Conservation (phyloP, 2,888 invertebrate genomes). For the Heliconius erato region DNA sequence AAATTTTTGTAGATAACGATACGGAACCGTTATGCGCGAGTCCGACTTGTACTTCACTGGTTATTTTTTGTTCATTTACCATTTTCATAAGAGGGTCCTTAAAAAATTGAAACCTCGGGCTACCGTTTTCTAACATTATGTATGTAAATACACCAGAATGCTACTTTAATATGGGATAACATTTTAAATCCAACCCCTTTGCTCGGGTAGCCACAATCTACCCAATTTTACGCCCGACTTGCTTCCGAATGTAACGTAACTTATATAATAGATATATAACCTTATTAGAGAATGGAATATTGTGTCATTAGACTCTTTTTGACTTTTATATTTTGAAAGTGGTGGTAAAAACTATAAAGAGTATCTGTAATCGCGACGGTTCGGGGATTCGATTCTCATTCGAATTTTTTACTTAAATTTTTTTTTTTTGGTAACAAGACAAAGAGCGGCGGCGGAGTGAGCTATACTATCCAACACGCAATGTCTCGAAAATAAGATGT, state of each 20-base stretch:
- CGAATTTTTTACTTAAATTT: too few relatives aligned
- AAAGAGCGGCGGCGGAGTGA: too few relatives aligned
- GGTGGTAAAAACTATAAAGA: too few relatives aligned
- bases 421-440: too few relatives aligned
- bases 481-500: too few relatives aligned
- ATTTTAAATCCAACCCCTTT: constrained; percentile 13
- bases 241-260: neutral
- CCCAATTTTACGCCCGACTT: constrained; percentile 21
- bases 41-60: neutral
- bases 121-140: neutral
- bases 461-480: too few relatives aligned
- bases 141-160: constrained; percentile 3
- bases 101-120: neutral
- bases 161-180: neutral
- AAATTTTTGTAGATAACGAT: too few relatives aligned
- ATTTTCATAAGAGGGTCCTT: neutral
- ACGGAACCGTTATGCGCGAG: too few relatives aligned
- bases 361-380: too few relatives aligned
- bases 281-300: neutral
- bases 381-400: too few relatives aligned
- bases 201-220: constrained; percentile 20
- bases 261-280: constrained; percentile 1
- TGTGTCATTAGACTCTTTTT: neutral
- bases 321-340: neutral
- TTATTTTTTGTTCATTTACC: neutral